A percentile compares a stretch with the other conserved stretches of the same genome.
Conservation (phyloP, 2,113 vertebrate genomes). For the Thalassoma bifasciatum region DNA sequence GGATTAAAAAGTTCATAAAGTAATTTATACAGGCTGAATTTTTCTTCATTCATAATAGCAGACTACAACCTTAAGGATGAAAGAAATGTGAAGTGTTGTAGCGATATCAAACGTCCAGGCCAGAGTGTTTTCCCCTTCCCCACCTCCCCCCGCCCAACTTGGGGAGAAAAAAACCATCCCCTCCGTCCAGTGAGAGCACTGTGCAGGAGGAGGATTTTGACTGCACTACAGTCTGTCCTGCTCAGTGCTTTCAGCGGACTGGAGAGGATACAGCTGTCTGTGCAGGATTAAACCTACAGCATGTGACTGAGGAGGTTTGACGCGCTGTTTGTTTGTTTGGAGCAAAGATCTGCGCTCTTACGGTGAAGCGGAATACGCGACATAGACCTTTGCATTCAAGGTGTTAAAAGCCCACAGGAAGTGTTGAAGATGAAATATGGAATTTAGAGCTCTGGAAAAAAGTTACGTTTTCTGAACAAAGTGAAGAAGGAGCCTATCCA, state of each 20-base stretch:
- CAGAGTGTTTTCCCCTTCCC: too few relatives aligned
- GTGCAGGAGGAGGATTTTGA: conserved; percentile 22
- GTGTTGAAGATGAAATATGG: conserved; percentile 3
- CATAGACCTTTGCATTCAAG: conserved; percentile 41
- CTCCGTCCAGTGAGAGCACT: not conserved
- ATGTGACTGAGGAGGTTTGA: conserved; percentile 23
- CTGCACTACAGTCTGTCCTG: conserved; percentile 61
- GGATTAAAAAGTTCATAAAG: too few relatives aligned
- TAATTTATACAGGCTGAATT: too few relatives aligned
- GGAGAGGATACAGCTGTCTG: conserved; percentile 48
- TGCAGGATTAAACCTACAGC: conserved; percentile 3
- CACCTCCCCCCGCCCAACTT: too few relatives aligned
- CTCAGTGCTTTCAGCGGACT: conserved; percentile 60
- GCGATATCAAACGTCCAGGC: not conserved
- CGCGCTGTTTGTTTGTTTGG: not conserved
- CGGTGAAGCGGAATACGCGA: conserved; percentile 69
- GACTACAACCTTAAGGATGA: too few relatives aligned
- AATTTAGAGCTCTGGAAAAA: conserved; percentile 41
- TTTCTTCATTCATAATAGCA: too few relatives aligned
- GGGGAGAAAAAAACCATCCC: conserved; percentile 10
- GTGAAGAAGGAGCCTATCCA: conserved; percentile 52
- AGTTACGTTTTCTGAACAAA: conserved; percentile 47
- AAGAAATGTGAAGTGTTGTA: too few relatives aligned
- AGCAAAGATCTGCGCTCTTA: conserved; percentile 28
- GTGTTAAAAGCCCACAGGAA: conserved; percentile 15